phyloP scores from a whole-genome alignment of 2,888 invertebrate species.

The Phortica okadai region DNA sequence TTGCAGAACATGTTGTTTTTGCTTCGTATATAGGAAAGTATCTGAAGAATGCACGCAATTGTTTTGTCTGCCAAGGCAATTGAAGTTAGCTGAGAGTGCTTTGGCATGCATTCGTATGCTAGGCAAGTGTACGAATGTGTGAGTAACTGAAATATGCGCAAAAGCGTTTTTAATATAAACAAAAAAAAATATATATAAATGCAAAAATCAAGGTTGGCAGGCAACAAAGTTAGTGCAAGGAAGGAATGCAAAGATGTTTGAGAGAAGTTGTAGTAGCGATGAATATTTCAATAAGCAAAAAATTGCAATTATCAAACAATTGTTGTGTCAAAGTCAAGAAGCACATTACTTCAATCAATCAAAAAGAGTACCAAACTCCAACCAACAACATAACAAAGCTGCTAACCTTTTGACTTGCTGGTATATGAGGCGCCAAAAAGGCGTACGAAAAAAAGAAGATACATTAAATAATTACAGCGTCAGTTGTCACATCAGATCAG shows the following conservation, averaged over 20 bases:
- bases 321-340: too few relatives aligned
- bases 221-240: neutral
- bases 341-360: too few relatives aligned
- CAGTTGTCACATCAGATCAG: conserved; percentile 12
- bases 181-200: neutral
- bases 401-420: too few relatives aligned
- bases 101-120: neutral
- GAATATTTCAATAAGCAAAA: too few relatives aligned
- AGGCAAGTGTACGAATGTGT: neutral
- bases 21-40: conserved; percentile 43
- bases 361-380: too few relatives aligned
- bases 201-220: neutral
- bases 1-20: conserved; percentile 42
- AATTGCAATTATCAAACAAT: too few relatives aligned
- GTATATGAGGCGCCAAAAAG: neutral
- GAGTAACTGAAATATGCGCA: neutral
- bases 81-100: conserved; percentile 16
- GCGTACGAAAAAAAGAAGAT: neutral
- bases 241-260: neutral
- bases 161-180: neutral
- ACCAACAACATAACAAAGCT: too few relatives aligned
- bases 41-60: conserved; percentile 53
- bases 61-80: conserved; percentile 46
- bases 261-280: too few relatives aligned
- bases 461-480: conserved; percentile 27